Base-by-base conservation (phyloP, 2,113 vertebrate genomes). In the Tichodroma muraria region DNA sequence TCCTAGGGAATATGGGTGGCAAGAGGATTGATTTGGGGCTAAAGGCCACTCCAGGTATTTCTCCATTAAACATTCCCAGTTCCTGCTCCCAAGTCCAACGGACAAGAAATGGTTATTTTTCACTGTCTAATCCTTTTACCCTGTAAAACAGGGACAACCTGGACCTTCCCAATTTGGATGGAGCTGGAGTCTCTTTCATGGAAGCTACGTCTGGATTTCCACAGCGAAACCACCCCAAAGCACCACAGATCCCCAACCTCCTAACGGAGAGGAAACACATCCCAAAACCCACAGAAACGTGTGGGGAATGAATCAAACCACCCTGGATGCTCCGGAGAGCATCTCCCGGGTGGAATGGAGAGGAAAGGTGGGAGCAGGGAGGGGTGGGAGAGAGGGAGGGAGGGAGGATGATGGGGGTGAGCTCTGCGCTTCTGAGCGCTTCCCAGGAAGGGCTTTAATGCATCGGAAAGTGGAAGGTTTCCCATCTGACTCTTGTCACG, bases 381-480 rank as follows among this genome's bases (percentile, higher is more conserved):
- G 8, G 50, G n/a, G n/a, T n/a, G n/a, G n/a, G n/a, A n/a, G n/a
- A n/a, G 28, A 59, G 31, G 45, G 8, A 59, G 40, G 70, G 27
- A 54, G 35, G 52, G 30, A 27, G 38, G n/a, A 13, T 0, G 9
- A 53, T 6, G 23, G n/a, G 54, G 75, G 24, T 3, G 21, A 79
- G 53, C 2, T 4, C 12, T 15, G 66, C 11, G 0, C 49, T 75
- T 73, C 37, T 7, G 17, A 91, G 80, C 4, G 2, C 44, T 96
- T 94, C 52, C 92, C 25, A 1, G 61, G 59, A 93, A 93, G 60
- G 80, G 68, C 64, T 94, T 94, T 96, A 96, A 97, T 96, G 96
- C 85, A 65, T 93, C 61, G 15, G 27, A 95, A 95, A 95, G 88
- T 78, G 88, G 94, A 96, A 96, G 49, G 90, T 94, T 97, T 97